Conservation (phyloP, 2,888 invertebrate genomes). For the Cerastoderma edule region DNA sequence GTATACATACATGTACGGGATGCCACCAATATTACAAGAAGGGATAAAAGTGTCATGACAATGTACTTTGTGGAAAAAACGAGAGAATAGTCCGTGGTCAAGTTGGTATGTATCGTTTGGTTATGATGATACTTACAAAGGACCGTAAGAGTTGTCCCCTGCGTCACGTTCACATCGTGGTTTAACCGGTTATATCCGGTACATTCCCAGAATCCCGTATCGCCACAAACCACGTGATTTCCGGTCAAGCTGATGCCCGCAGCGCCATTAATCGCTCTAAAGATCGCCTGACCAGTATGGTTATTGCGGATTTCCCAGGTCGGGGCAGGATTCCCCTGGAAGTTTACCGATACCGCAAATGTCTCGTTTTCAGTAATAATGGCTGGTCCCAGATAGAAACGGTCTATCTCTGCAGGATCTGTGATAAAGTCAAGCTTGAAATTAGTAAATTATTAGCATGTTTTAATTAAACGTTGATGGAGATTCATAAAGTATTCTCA, state of each 20-base stretch:
- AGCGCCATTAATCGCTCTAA: background rate
- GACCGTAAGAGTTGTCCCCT: background rate
- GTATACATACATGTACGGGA: background rate
- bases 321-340: background rate
- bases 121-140: background rate
- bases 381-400: background rate
- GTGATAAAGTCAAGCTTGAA: too few relatives aligned
- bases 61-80: too few relatives aligned
- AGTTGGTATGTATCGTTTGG: too few relatives aligned
- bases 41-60: too few relatives aligned
- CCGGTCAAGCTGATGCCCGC: background rate
- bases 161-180: background rate
- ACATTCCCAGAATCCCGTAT: background rate
- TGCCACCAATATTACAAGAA: background rate
- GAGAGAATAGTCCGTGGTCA: too few relatives aligned
- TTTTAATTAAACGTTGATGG: too few relatives aligned
- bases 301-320: background rate
- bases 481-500: too few relatives aligned
- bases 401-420: background rate
- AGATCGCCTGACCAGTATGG: background rate
- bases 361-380: background rate
- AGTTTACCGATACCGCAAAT: background rate
- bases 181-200: background rate
- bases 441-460: too few relatives aligned
- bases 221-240: background rate